Base-by-base conservation (phyloP, 1,140 invertebrate genomes). In the Pseudomyrmex pallidus region DNA sequence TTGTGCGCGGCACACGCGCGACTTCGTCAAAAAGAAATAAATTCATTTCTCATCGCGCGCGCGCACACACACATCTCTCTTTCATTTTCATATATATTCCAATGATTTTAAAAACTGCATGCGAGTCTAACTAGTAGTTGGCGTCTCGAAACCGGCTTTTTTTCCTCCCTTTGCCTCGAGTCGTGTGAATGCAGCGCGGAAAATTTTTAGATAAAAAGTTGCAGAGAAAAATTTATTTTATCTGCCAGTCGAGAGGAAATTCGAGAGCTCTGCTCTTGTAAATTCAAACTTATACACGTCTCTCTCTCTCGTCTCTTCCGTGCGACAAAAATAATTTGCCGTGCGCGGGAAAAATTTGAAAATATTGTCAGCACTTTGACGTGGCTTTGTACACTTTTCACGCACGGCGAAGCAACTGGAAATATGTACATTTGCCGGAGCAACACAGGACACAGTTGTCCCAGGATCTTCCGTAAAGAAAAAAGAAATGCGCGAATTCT, bases 41-140 rank as follows among this genome's bases (percentile, higher is more conserved):
- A 72, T 72, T 80, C 20, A 2, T 10, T 80, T 72, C 35, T 35
- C 35, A 35, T 35, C 35, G 35, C 35, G 7, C 35, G 7, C 35
- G 5, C 35, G 35, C 35, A 35, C 35, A 35, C 35, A 35, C 35
- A 35, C 35, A 35, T 17, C 17, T 15, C 20, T 8, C 13, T 46
- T 5, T 77, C 54, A 59, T 80, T 72, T 80, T 44, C 54, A 80
- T 72, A 72, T 72, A 80, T 72, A 72, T 72, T 70, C 12, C 46
- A 35, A 50, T 54, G 44, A 70, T 57, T 59, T 80, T 59, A 70
- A 70, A 72, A 80, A 80, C 44, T 48, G 44, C 52, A 54, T 8
- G 15, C 52, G 44, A 72, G 66, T 61, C 44, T 1, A 70, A 20
- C 15, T 17, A 46, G 59, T 52, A 10, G 48, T 50, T 9, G 25